These are phyloP conservation scores for Halocynthia roretzi DNA, from an alignment of 23 tunicate genomes.

Conservation along the genomic window DNA sequence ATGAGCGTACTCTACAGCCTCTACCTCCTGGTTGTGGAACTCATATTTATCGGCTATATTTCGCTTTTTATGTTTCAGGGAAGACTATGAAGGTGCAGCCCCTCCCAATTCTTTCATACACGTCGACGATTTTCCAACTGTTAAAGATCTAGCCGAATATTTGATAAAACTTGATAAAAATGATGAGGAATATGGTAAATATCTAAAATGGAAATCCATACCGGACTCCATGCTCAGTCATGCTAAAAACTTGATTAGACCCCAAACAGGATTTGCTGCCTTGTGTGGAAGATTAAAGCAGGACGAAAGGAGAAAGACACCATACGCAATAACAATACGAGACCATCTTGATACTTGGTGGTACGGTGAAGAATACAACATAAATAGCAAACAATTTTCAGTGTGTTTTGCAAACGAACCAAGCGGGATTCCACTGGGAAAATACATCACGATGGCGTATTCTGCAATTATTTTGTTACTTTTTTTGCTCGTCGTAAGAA, in stretches of 20 bases:
- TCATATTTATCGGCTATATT: background rate
- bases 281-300: background rate
- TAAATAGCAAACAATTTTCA: no score
- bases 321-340: slow-evolving; percentile 13
- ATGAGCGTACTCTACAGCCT: no score
- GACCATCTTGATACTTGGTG: slow-evolving; percentile 47
- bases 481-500: no score
- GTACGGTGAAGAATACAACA: slow-evolving; percentile 46
- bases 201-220: slow-evolving; percentile 32
- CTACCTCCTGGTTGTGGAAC: background rate
- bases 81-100: slow-evolving; percentile 46
- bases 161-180: slow-evolving; percentile 17
- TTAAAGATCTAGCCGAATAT: slow-evolving; percentile 39
- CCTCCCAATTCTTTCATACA: slow-evolving; percentile 67
- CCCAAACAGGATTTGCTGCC: background rate
- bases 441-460: no score
- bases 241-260: background rate
- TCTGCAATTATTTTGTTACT: no score
- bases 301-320: background rate
- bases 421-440: no score
- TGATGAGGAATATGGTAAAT: slow-evolving; percentile 33
- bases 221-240: background rate
- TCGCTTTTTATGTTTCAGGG: slow-evolving; percentile 13
- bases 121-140: slow-evolving; percentile 51
- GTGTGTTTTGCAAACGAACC: no score